phyloP scores from a whole-genome alignment of 1,140 invertebrate species.

The Mizuhopecten yessoensis region DNA sequence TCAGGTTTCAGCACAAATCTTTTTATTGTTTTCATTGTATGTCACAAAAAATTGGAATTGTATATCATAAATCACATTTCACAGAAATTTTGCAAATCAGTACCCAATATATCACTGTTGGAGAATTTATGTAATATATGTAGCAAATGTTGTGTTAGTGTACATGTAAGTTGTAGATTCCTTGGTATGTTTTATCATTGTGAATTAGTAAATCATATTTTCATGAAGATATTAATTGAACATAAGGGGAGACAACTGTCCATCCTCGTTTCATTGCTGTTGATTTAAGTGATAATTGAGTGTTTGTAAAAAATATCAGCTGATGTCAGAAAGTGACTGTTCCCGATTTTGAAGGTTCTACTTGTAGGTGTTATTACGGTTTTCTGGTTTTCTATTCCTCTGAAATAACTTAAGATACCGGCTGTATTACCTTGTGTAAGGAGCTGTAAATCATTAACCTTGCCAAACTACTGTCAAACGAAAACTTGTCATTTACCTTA shows the following conservation, averaged over 20 bases:
- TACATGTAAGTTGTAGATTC: no score
- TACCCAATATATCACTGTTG: not conserved
- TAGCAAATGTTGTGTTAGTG: no score
- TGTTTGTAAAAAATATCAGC: not conserved
- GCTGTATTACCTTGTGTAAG: no score
- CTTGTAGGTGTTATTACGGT: not conserved
- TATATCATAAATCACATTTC: not conserved
- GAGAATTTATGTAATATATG: not conserved
- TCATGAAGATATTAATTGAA: no score
- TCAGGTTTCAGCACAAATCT: not conserved
- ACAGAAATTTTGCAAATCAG: not conserved
- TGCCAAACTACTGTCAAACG: conserved; percentile 1
- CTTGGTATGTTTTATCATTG: no score
- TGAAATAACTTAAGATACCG: no score
- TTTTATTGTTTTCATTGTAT: not conserved
- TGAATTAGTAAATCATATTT: no score
- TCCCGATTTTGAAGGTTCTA: not conserved
- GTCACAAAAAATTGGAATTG: not conserved
- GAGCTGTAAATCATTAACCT: not conserved
- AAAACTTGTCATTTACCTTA: not conserved
- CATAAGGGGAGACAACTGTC: not conserved
- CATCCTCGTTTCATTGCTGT: not conserved
- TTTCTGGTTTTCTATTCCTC: no score
- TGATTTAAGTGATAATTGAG: not conserved
- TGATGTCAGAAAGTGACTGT: not conserved